phyloP scores from a whole-genome alignment of 2,888 invertebrate species.

The Drosophila subsilvestris region DNA sequence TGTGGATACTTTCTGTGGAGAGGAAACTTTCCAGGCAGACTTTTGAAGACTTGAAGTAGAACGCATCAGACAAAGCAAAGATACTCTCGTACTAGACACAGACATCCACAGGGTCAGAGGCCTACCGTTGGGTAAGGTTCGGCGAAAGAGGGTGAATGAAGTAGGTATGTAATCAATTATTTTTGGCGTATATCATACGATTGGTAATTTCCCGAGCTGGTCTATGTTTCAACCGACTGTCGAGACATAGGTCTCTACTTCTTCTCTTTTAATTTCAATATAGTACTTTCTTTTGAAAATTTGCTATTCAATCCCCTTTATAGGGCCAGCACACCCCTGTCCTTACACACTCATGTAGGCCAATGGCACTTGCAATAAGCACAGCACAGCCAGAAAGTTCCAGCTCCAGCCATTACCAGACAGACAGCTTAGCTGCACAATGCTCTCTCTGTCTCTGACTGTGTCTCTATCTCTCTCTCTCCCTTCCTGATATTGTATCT shows the following conservation, averaged over 20 bases:
- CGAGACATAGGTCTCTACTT: too few species aligned
- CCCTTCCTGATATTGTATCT: constrained; percentile 10
- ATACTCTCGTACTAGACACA: constrained; percentile 23
- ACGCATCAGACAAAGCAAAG: constrained; percentile 28
- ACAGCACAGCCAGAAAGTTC: not conserved
- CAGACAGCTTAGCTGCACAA: constrained; percentile 31
- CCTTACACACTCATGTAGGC: not conserved
- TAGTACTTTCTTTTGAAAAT: too few species aligned
- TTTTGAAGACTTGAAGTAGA: constrained; percentile 42
- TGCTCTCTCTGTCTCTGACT: not conserved
- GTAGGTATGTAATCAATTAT: not conserved
- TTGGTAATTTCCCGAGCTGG: too few species aligned
- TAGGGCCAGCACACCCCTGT: not conserved
- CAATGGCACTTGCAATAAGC: not conserved
- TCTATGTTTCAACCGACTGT: too few species aligned
- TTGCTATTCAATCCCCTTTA: too few species aligned
- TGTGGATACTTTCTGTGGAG: constrained; percentile 39
- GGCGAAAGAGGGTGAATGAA: not conserved
- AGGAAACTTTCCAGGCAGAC: constrained; percentile 50
- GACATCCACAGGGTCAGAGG: constrained; percentile 30
- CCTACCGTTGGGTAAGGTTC: not conserved
- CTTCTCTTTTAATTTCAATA: too few species aligned
- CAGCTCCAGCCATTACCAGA: not conserved
- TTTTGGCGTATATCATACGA: not conserved
- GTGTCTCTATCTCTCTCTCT: not conserved